These are phyloP conservation scores for Darevskia mixta DNA, from an alignment of 2,797 vertebrate species.

Conservation along the genomic window DNA sequence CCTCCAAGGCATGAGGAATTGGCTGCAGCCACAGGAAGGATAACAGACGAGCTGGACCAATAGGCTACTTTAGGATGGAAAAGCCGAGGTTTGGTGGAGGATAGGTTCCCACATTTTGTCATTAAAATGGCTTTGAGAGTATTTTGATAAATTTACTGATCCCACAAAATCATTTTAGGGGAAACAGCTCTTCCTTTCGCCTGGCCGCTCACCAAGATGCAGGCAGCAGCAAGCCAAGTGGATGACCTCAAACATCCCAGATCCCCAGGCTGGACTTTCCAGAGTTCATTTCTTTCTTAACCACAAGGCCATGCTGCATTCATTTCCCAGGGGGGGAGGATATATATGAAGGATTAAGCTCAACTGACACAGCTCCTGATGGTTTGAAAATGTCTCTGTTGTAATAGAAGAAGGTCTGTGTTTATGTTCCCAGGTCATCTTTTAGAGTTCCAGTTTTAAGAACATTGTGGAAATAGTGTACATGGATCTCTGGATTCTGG, in stretches of 20 bases:
- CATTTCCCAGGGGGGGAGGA: slow-evolving; percentile 31
- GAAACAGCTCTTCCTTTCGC: slow-evolving; percentile 47
- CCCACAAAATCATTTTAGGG: slow-evolving; percentile 50
- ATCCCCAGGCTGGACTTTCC: slow-evolving; percentile 25
- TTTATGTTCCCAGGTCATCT: slow-evolving; percentile 30
- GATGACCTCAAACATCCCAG: slow-evolving; percentile 46
- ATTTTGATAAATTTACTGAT: slow-evolving; percentile 59
- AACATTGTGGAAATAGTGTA: slow-evolving; percentile 30
- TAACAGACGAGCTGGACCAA: slow-evolving; percentile 46
- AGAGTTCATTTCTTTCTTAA: slow-evolving; percentile 55
- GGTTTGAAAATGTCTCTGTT: slow-evolving; percentile 51
- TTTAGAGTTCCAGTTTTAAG: slow-evolving; percentile 39
- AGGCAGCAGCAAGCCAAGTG: slow-evolving; percentile 27
- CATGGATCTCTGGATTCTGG: not conserved
- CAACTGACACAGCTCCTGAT: slow-evolving; percentile 27
- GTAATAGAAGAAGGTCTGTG: slow-evolving; percentile 53
- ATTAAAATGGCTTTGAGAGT: slow-evolving; percentile 43
- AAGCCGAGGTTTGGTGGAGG: slow-evolving; percentile 43
- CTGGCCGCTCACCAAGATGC: slow-evolving; percentile 38
- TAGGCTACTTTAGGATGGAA: slow-evolving; percentile 52
- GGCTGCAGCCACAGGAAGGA: slow-evolving; percentile 63
- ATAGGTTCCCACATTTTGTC: slow-evolving; percentile 56
- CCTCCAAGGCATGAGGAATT: slow-evolving; percentile 58
- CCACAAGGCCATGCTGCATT: slow-evolving; percentile 45
- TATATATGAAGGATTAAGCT: slow-evolving; percentile 34